Conservation (phyloP, 2,888 invertebrate species). For the Hymenopus coronatus region DNA sequence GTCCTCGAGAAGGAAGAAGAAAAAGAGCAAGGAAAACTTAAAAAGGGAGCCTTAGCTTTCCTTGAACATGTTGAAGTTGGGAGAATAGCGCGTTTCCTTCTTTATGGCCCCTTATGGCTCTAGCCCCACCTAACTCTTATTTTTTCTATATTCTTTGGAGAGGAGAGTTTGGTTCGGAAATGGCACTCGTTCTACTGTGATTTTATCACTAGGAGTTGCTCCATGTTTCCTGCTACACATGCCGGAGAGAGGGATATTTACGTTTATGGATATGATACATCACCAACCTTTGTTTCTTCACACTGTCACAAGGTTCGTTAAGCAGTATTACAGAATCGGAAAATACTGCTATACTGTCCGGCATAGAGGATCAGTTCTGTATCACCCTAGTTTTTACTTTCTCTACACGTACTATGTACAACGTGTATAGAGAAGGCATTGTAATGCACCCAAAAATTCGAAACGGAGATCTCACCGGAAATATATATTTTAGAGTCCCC, state of each 20-base stretch:
- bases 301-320: background rate
- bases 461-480: no score
- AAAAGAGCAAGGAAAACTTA: background rate
- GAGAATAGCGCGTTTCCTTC: conserved; percentile 13
- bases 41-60: background rate
- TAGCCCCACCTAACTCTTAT: background rate
- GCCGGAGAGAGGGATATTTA: background rate
- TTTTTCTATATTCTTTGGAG: conserved; percentile 4
- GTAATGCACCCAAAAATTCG: no score
- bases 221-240: conserved; percentile 23
- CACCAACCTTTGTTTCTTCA: background rate
- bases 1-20: background rate
- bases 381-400: no score
- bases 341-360: no score
- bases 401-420: no score
- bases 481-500: no score
- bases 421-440: no score
- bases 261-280: background rate
- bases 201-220: conserved; percentile 21
- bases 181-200: conserved; percentile 23
- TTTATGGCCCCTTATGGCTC: conserved; percentile 21
- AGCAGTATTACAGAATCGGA: no score
- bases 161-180: conserved; percentile 11
- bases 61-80: conserved; percentile 22
- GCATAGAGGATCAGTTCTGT: no score